Evolutionary conservation across 2,888 invertebrate genomes (phyloP).

Genomic region (Bellardia pandia): DNA sequence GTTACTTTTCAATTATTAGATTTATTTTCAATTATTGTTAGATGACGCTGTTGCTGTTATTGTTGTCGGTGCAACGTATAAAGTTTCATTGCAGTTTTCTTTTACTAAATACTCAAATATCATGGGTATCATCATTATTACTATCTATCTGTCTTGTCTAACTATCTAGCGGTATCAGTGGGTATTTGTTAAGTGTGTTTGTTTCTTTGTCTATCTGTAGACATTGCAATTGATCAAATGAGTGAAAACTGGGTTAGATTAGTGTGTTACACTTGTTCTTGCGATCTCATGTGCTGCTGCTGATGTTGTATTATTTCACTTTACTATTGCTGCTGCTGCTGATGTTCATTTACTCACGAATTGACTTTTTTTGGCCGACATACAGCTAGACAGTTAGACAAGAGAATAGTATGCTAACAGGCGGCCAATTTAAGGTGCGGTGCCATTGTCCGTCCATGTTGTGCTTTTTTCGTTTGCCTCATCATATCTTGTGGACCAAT

Average conservation of each 20-base stretch:
- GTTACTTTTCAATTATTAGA: slow-evolving; percentile 47
- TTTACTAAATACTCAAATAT: slow-evolving; percentile 46
- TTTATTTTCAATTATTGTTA: slow-evolving; percentile 34
- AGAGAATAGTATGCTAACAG: slow-evolving; percentile 43
- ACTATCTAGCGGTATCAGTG: slow-evolving; percentile 23
- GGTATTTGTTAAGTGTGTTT: neutral
- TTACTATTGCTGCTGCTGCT: slow-evolving; percentile 30
- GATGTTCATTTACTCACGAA: slow-evolving; percentile 54
- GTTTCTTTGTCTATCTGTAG: slow-evolving; percentile 23
- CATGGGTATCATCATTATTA: slow-evolving; percentile 41
- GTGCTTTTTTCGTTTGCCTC: slow-evolving; percentile 2
- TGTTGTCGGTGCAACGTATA: slow-evolving; percentile 11
- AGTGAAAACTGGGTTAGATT: slow-evolving; percentile 68
- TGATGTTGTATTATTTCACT: slow-evolving; percentile 37
- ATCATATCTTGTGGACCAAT: slow-evolving; percentile 27
- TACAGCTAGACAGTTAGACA: slow-evolving; percentile 40
- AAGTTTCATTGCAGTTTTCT: slow-evolving; percentile 10
- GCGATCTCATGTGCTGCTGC: slow-evolving; percentile 24
- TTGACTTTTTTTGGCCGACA: slow-evolving; percentile 42
- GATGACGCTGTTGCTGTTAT: neutral
- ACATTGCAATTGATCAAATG: slow-evolving; percentile 62
- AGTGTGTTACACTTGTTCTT: slow-evolving; percentile 66
- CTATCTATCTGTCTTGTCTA: neutral
- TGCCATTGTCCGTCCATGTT: slow-evolving; percentile 35
- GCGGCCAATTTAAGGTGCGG: slow-evolving; percentile 66